These are phyloP conservation scores for Pelodytes ibericus DNA, from an alignment of 2,797 vertebrate species.

Conservation along the genomic window DNA sequence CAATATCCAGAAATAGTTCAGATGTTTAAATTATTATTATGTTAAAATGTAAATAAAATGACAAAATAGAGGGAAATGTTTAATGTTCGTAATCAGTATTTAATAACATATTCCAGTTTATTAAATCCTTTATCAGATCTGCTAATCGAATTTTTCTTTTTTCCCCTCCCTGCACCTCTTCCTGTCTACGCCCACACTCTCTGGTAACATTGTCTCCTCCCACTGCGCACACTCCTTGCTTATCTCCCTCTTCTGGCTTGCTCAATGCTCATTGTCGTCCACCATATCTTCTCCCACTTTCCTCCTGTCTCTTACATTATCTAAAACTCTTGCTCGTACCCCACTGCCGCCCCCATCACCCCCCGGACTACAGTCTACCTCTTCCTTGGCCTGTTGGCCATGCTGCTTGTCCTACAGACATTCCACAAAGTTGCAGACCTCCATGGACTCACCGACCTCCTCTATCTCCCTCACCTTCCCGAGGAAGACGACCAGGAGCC, in stretches of 20 bases:
- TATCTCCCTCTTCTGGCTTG: background rate
- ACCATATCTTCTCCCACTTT: background rate
- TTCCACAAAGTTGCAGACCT: constrained; percentile 81
- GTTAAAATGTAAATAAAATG: no score
- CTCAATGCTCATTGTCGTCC: background rate
- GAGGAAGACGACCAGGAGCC: constrained; percentile 66
- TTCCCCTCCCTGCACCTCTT: background rate
- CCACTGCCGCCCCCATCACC: background rate
- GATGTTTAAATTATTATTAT: no score
- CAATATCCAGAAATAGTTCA: no score
- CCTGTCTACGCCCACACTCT: no score
- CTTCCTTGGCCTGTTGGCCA: constrained; percentile 80
- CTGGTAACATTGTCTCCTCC: background rate
- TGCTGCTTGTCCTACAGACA: constrained; percentile 84
- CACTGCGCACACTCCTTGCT: background rate
- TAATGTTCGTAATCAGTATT: no score
- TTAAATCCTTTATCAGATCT: no score
- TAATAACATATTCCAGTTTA: no score
- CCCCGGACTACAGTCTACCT: constrained; percentile 71
- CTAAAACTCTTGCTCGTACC: background rate
- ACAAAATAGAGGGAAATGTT: no score
- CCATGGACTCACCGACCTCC: constrained; percentile 77
- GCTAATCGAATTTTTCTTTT: no score
- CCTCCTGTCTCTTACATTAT: background rate
- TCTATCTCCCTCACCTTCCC: constrained; percentile 71